Evolutionary conservation across 2,888 invertebrate species (phyloP), one percentile per base, ranked within the genome.

Genomic region (Nebria brevicollis): DNA sequence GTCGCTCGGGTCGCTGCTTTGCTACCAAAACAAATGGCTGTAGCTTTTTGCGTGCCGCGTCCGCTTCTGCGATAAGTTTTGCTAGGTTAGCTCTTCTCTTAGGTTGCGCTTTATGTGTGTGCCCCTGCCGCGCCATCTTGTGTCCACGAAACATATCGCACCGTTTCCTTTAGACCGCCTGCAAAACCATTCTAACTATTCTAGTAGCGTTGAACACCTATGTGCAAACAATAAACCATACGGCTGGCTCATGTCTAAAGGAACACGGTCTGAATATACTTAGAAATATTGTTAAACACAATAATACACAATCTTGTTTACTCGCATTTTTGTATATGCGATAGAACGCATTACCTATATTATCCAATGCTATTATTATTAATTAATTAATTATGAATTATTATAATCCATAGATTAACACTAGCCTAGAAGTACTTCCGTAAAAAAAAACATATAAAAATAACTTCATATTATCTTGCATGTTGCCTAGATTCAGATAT

Each of bases 1-100:
- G 86, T 87, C 84, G 88, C 88, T 88, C 87, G 88, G 88, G 88
- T 89, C 88, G 89, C 88, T 88, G 89, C 89, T 89, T 89, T 86
- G 88, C 89, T 89, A 86, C 84, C 26, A 64, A 64, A 72, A 64
- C 72, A 73, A 78, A 72, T 65, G 34, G 75, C 68, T 66, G 66
- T 72, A 15, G 72, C 43, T 78, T 72, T 72, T 41, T 6, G 54
- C 64, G 79, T 43, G 26, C 41, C 66, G 75, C 66, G 68, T 68
- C 65, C 20, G 75, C 66, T 80, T 74, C 77, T 87, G 87, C 86
- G 87, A 87, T 86, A 72, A 84, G 87, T 86, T 87, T 87, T 87
- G 87, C 87, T 88, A 87, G 86, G 86, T 89, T 88, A 88, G 88
- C 88, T 87, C 86, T 87, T 88, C 85, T 87, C 86, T 89, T 89